Evolutionary conservation across 2,113 vertebrate species (phyloP).

Genomic region (zebrafish (Danio rerio)): GRCz12tu NC_133197.1:13939501-13940000

Average conservation of each 20-base stretch:
- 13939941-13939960: conserved; percentile 68
- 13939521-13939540: neutral
- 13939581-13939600: conserved; percentile 18
- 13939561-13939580: neutral
- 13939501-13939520: no score
- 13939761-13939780: neutral
- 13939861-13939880: conserved; percentile 76
- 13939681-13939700: neutral
- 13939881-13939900: conserved; percentile 75
- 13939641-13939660: neutral
- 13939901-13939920: conserved; percentile 63
- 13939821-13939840: conserved; percentile 75
- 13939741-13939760: neutral
- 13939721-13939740: neutral
- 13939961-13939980: conserved; percentile 82
- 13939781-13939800: conserved; percentile 68
- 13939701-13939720: neutral
- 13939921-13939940: conserved; percentile 47
- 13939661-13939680: conserved; percentile 3
- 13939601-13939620: neutral
- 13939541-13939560: neutral
- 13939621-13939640: neutral
- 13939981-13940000: conserved; percentile 78
- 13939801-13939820: conserved; percentile 76
- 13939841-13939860: conserved; percentile 79